These are phyloP conservation scores for Vanessa cardui DNA, from an alignment of 2,888 invertebrate genomes.

Conservation along the genomic window DNA sequence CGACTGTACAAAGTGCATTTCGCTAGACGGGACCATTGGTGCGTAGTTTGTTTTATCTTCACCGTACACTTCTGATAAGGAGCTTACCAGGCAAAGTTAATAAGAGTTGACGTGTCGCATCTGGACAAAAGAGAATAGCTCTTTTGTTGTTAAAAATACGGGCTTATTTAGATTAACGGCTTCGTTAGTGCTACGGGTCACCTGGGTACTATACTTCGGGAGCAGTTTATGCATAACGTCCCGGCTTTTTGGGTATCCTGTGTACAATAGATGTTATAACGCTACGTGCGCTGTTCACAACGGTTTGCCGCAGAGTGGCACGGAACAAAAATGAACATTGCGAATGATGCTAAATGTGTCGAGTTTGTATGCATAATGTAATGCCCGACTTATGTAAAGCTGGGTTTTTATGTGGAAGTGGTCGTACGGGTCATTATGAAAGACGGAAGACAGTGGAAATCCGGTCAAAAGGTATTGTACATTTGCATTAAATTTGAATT, in stretches of 20 bases:
- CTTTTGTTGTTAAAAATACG: constrained; percentile 55
- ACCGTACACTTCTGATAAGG: constrained; percentile 79
- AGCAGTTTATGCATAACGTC: constrained; percentile 59
- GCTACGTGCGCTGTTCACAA: constrained; percentile 45
- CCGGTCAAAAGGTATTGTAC: constrained; percentile 32
- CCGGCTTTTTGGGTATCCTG: constrained; percentile 59
- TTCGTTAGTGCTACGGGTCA: constrained; percentile 46
- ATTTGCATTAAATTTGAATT: constrained; percentile 31
- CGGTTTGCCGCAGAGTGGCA: constrained; percentile 39
- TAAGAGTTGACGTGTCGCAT: constrained; percentile 63
- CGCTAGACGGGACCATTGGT: constrained; percentile 60
- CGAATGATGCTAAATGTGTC: constrained; percentile 42
- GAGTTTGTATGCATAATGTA: constrained; percentile 45
- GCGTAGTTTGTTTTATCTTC: constrained; percentile 74
- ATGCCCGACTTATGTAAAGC: constrained; percentile 36
- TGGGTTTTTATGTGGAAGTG: constrained; percentile 34
- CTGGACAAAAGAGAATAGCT: constrained; percentile 56
- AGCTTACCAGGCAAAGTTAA: constrained; percentile 76
- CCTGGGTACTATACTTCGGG: constrained; percentile 52
- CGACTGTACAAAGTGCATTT: constrained; percentile 67
- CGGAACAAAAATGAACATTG: constrained; percentile 45
- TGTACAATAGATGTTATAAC: constrained; percentile 58
- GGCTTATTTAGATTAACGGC: constrained; percentile 57
- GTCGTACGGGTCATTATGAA: constrained; percentile 36
- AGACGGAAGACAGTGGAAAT: constrained; percentile 33